Evolutionary conservation across 2,888 invertebrate genomes (phyloP), one percentile per base, ranked within the genome.

Genomic region (Xestia c-nigrum): DNA sequence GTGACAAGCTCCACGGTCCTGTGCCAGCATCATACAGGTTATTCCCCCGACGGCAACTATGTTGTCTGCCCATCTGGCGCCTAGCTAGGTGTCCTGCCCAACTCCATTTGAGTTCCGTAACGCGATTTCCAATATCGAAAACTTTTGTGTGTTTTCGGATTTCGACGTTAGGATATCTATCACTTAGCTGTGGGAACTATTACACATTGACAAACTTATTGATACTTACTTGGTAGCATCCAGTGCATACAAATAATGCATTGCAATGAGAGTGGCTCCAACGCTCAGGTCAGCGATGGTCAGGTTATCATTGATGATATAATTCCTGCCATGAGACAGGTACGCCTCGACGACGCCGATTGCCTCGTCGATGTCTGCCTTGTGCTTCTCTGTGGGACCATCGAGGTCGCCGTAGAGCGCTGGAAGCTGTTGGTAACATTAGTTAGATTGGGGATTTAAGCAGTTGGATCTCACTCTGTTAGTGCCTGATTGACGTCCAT

Each of bases 211-310:
- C 19, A 16, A 7, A 38, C 9, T 21, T 65, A 21, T 63, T 63
- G 14, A 64, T 46, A 76, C 72, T 31, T 72, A 93, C 93, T 83
- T 92, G 0, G 77, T 76, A n/a, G 78, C 43, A 70, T 94, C 89
- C 19, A 93, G 16, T 55, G 88, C 84, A 16, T 87, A 86, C 19
- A 92, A 83, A 7, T 71, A 74, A 50, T 90, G 87, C 74, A 91
- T 69, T 0, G 90, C 84, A 0, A 83, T 78, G 0, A 91, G 80
- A 0, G 93, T 91, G 12, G 91, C 78, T 0, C 90, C 92, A 0
- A 91, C 68, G 9, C 90, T 85, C 38, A 94, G 71, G 77, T 94
- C 93, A 1, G 93, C 93, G 1, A 94, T 70, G 5, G 93, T 93
- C 9, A 93, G 83, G n/a, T 87, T 88, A 70, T 91, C 85, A 0